Conservation (phyloP, 1,140 invertebrate genomes). For the Papilio xuthus region DNA sequence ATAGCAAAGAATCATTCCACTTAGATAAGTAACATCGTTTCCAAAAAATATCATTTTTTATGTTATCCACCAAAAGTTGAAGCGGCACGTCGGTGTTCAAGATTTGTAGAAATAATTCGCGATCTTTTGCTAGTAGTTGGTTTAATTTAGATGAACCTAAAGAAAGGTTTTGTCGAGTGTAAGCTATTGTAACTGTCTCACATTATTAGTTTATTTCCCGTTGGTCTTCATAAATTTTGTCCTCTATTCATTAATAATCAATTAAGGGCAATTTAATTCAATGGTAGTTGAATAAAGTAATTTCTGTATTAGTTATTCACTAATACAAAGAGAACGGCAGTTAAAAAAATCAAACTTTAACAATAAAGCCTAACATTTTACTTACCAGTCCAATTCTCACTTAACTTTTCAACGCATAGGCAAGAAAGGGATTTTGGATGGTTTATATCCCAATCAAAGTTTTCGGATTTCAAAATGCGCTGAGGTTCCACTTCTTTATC, state of each 20-base stretch:
- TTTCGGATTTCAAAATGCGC: slow-evolving; percentile 67
- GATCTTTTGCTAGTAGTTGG: slow-evolving; percentile 71
- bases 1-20: slow-evolving; percentile 65
- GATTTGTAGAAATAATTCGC: slow-evolving; percentile 74
- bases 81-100: slow-evolving; percentile 73
- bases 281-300: too few species aligned
- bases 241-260: neutral
- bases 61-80: slow-evolving; percentile 74
- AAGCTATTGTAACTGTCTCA: neutral
- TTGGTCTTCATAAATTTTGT: neutral
- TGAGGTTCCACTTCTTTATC: slow-evolving; percentile 51
- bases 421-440: slow-evolving; percentile 66
- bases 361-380: neutral
- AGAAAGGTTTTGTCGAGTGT: slow-evolving; percentile 34
- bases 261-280: neutral
- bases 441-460: slow-evolving; percentile 70
- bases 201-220: neutral
- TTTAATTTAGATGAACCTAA: slow-evolving; percentile 64
- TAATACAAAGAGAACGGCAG: too few species aligned
- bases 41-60: slow-evolving; percentile 80
- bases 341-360: neutral
- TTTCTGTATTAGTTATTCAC: too few species aligned
- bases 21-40: slow-evolving; percentile 72
- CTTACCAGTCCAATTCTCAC: slow-evolving; percentile 73
- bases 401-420: slow-evolving; percentile 73